phyloP scores from a whole-genome alignment of 2,797 vertebrate genomes.

The Phrynocephalus vlangalii region DNA sequence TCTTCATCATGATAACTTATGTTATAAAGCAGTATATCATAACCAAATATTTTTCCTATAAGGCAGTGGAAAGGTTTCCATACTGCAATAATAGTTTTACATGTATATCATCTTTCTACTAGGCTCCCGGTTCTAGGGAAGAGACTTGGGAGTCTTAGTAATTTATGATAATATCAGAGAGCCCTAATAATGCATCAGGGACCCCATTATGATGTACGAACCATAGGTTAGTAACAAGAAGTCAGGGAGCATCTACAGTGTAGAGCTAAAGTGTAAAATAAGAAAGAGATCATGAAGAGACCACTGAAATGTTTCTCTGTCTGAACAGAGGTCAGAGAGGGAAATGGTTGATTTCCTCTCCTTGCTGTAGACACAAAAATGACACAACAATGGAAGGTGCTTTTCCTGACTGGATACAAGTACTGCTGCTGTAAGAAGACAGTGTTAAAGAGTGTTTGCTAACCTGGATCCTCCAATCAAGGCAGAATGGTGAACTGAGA shows the following conservation, averaged over 20 bases:
- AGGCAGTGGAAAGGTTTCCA: neutral
- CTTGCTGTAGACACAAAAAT: neutral
- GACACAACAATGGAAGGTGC: conserved; percentile 10
- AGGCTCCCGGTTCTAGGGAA: neutral
- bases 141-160: neutral
- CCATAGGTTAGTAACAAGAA: conserved; percentile 13
- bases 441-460: conserved; percentile 1
- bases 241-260: neutral
- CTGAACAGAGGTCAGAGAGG: conserved; percentile 1
- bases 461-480: neutral
- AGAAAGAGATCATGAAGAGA: conserved; percentile 14
- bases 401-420: conserved; percentile 12
- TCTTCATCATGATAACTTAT: neutral
- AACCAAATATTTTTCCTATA: neutral
- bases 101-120: neutral
- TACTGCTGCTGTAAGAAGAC: neutral
- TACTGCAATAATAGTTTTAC: neutral
- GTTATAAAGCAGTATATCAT: neutral
- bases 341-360: conserved; percentile 8
- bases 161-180: conserved; percentile 32
- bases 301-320: conserved; percentile 1
- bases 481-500: conserved; percentile 23
- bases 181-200: conserved; percentile 15
- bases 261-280: conserved; percentile 18
- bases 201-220: conserved; percentile 19